Conservation (phyloP, 1,140 invertebrate genomes). For the Philopotamus ludificatus region DNA sequence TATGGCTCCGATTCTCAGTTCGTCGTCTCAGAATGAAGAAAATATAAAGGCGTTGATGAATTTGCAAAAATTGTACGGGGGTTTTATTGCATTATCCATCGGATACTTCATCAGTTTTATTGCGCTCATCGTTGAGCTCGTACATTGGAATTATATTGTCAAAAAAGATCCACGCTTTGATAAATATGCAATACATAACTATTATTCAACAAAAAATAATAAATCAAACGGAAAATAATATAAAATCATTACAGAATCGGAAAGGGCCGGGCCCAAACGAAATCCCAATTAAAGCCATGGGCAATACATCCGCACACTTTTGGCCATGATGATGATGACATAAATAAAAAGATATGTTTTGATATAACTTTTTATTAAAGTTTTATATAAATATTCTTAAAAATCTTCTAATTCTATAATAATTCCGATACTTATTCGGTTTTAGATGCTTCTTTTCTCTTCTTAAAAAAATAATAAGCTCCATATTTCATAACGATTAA, state of each 20-base stretch:
- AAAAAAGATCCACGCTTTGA: slow-evolving; percentile 69
- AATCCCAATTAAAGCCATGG: no score
- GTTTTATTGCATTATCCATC: slow-evolving; percentile 65
- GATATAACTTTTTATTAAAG: no score
- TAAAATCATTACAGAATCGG: no score
- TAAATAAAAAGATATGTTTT: no score
- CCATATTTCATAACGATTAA: slow-evolving; percentile 12
- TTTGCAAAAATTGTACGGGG: slow-evolving; percentile 73
- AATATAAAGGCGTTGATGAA: slow-evolving; percentile 70
- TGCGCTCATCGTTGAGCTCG: slow-evolving; percentile 60
- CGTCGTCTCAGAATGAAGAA: slow-evolving; percentile 49
- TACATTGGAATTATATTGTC: slow-evolving; percentile 66
- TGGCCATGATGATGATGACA: no score
- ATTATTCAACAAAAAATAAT: slow-evolving; percentile 53
- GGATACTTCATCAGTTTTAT: slow-evolving; percentile 66
- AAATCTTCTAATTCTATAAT: no score
- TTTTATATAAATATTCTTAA: no score
- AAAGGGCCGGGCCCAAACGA: no score
- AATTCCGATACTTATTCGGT: no score
- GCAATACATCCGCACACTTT: no score
- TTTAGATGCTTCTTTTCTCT: no score
- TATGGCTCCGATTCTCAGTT: slow-evolving; percentile 55
- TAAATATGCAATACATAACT: slow-evolving; percentile 63
- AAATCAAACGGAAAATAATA: no score
- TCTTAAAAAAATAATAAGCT: slow-evolving; percentile 8